Evolutionary conservation across 2,113 vertebrate genomes (phyloP).

Genomic region (Castor canadensis): DNA sequence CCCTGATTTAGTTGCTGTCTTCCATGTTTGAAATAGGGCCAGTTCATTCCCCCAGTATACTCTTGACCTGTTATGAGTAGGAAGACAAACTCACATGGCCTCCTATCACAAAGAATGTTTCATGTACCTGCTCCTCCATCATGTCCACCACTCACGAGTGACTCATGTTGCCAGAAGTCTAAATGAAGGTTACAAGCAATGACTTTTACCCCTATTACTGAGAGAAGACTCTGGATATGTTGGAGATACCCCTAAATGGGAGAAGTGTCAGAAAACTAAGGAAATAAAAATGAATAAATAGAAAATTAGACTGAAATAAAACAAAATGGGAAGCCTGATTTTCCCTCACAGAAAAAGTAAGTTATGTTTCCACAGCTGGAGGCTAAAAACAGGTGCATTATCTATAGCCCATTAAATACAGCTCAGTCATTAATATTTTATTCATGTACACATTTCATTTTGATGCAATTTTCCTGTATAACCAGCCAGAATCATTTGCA

Average conservation of each 20-base stretch:
- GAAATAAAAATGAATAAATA: slow-evolving; percentile 19
- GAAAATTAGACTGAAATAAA: slow-evolving; percentile 46
- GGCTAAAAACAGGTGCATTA: slow-evolving; percentile 68
- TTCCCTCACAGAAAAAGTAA: slow-evolving; percentile 28
- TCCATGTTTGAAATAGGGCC: background rate
- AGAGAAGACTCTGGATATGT: background rate
- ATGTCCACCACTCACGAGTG: background rate
- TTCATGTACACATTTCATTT: slow-evolving; percentile 67
- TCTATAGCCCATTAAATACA: slow-evolving; percentile 52
- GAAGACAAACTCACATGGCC: background rate
- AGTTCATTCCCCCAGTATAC: background rate
- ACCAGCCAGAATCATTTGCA: slow-evolving; percentile 75
- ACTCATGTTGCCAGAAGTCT: background rate
- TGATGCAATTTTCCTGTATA: slow-evolving; percentile 71
- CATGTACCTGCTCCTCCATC: too few relatives aligned
- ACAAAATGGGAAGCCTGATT: background rate
- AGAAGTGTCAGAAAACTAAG: background rate
- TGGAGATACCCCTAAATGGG: background rate
- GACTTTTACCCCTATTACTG: background rate
- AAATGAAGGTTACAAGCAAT: background rate
- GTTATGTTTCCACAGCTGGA: slow-evolving; percentile 59
- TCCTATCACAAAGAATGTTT: background rate
- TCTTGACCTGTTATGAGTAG: background rate
- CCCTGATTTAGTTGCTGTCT: background rate
- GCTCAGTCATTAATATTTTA: slow-evolving; percentile 74